Conservation (phyloP, 2,797 vertebrate genomes). For the Gymnodraco acuticeps region DNA sequence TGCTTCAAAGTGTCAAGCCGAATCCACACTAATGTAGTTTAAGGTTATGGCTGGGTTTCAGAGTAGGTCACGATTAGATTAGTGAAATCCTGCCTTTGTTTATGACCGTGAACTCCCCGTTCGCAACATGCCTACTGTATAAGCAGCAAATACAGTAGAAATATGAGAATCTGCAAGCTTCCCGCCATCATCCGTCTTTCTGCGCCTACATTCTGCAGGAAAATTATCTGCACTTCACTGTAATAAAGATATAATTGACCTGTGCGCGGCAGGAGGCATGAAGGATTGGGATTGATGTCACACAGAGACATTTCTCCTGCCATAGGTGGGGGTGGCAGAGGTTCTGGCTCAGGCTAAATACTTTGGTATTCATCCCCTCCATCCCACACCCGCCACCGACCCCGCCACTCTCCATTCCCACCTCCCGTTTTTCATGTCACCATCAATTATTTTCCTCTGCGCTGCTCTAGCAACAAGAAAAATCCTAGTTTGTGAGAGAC, state of each 20-base stretch:
- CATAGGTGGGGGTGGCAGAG: slow-evolving; percentile 34
- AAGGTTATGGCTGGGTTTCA: slow-evolving; percentile 81
- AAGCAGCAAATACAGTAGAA: slow-evolving; percentile 44
- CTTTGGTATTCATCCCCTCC: slow-evolving; percentile 59
- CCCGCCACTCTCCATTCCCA: slow-evolving; percentile 38
- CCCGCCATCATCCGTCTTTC: slow-evolving; percentile 69
- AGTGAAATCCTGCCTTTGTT: slow-evolving; percentile 77
- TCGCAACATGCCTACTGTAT: slow-evolving; percentile 54
- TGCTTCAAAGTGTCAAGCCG: slow-evolving; percentile 81
- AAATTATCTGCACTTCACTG: slow-evolving; percentile 78
- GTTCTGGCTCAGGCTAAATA: slow-evolving; percentile 60
- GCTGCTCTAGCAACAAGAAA: slow-evolving; percentile 55
- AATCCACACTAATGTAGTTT: slow-evolving; percentile 81
- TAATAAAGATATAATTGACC: slow-evolving; percentile 85
- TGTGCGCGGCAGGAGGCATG: slow-evolving; percentile 63
- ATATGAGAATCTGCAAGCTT: slow-evolving; percentile 54
- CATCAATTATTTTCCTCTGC: slow-evolving; percentile 74
- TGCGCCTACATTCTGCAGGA: slow-evolving; percentile 52
- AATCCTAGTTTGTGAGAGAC: slow-evolving; percentile 34
- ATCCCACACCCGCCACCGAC: slow-evolving; percentile 37
- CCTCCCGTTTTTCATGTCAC: slow-evolving; percentile 61
- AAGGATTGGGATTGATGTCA: slow-evolving; percentile 79
- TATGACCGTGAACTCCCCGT: slow-evolving; percentile 70
- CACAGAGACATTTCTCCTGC: slow-evolving; percentile 70
- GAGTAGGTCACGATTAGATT: slow-evolving; percentile 79